Percentiles rank a stretch among this genome's conserved stretches.
Evolutionary conservation across 2,888 invertebrate genomes (phyloP).

Genomic region (Leptopilina syphax): DNA sequence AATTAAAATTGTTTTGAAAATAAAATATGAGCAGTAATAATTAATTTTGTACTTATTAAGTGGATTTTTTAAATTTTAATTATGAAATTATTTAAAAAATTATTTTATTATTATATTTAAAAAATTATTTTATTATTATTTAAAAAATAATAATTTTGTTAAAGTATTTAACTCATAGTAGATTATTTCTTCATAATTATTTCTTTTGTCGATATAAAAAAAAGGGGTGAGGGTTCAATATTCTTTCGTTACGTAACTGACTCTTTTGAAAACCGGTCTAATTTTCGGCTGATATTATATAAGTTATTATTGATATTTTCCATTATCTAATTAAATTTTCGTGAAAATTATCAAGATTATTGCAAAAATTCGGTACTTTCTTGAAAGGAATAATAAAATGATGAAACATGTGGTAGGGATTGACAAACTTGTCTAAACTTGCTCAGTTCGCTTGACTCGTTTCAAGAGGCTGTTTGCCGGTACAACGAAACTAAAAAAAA

Average conservation of each 20-base stretch:
- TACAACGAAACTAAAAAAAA: constrained; percentile 9
- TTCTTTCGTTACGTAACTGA: neutral
- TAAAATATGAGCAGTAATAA: no score
- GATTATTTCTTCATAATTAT: neutral
- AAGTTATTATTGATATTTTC: constrained; percentile 3
- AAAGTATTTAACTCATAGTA: no score
- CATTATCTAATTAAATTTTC: neutral
- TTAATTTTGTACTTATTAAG: no score
- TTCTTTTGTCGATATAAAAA: neutral
- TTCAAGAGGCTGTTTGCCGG: constrained; percentile 1
- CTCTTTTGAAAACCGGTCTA: constrained; percentile 15
- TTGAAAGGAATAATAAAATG: neutral
- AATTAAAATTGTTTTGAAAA: no score
- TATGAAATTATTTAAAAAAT: no score
- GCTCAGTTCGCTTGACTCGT: constrained; percentile 26
- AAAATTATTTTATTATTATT: no score
- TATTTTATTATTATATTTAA: no score
- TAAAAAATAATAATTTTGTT: no score
- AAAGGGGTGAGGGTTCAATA: neutral
- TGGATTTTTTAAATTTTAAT: no score
- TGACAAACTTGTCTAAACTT: constrained; percentile 28
- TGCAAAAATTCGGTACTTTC: neutral
- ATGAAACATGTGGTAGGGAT: neutral
- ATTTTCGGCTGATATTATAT: constrained; percentile 15
- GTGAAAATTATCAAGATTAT: neutral